Evolutionary conservation across 2,797 vertebrate species (phyloP), one percentile per base, ranked within the genome.

Genomic region (Girardinus metallicus): DNA sequence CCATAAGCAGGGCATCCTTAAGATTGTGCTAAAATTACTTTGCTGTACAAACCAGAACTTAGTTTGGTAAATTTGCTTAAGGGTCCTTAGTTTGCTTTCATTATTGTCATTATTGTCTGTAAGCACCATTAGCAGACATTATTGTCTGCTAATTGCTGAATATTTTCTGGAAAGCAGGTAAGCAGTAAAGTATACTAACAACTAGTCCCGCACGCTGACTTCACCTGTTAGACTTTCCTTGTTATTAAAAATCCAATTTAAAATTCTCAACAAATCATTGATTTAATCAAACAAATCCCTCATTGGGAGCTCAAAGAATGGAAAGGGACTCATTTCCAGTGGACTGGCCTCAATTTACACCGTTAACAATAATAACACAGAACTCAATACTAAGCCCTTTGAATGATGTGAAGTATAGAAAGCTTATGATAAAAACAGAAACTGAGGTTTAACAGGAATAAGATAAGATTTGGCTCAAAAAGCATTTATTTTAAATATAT

Each of bases 311-410:
- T 82, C 64, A 39, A 57, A 75, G n/a, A 79, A 66, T 47, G 64
- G 44, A 55, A 81, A 80, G 75, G 73, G 74, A 68, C 74, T 34
- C 66, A 66, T 23, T 34, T 64, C 26, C 76, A 77, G 64, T 66
- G n/a, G 57, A 46, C 23, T 84, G 36, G 55, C 57, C 71, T 79
- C 73, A 78, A 83, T 87, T 81, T 44, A 47, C 41, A 49, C 74
- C 29, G 39, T 39, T 62, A 74, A 74, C 80, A 83, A 77, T 80
- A 86, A 31, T 76, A 70, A 70, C 71, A 78, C 31, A 13, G 34
- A 83, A 79, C 77, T 83, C 51, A 83, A 88, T 87, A 81, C 43
- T 23, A 41, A 47, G 72, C 60, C 55, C 47, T 80, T n/a, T 80
- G 43, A 85, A 76, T 55, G 70, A 29, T 62, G 73, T 82, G 76